phyloP scores from a whole-genome alignment of 1,140 invertebrate species.

The Pseudoatta argentina region DNA sequence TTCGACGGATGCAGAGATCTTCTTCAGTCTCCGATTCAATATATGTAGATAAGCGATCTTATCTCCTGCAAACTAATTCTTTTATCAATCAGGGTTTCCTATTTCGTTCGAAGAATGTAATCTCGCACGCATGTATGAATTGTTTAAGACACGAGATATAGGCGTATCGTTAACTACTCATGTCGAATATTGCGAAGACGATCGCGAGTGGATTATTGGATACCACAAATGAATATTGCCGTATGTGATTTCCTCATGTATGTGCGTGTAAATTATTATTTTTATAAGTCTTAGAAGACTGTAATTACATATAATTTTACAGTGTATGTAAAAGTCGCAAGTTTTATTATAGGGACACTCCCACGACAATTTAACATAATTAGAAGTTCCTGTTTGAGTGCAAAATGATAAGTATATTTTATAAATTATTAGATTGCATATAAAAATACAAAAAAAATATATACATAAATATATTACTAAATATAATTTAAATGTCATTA shows the following conservation, averaged over 20 bases:
- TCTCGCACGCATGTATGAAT: constrained; percentile 17
- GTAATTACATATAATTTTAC: constrained; percentile 1
- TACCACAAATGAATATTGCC: not conserved
- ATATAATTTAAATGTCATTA: not conserved
- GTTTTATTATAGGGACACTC: not conserved
- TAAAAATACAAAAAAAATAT: not conserved
- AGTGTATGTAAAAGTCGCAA: not conserved
- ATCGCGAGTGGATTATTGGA: not conserved
- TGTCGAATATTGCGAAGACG: constrained; percentile 31
- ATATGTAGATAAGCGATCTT: constrained; percentile 64
- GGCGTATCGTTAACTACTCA: constrained; percentile 4
- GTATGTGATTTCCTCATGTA: not conserved
- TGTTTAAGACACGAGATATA: constrained; percentile 25
- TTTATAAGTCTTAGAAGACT: not conserved
- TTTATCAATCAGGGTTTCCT: constrained; percentile 56
- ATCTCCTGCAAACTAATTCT: constrained; percentile 67
- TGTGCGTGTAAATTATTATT: not conserved
- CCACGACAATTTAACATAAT: not conserved
- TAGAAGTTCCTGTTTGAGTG: not conserved
- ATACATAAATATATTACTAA: not conserved
- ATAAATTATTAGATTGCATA: not conserved
- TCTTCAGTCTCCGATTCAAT: constrained; percentile 65
- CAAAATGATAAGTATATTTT: not conserved
- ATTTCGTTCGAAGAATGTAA: constrained; percentile 60
- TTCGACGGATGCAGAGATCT: constrained; percentile 59